Evolutionary conservation across 37 sponge, comb jelly and placozoan species (phyloP).

Genomic region (Geodia barretti): DNA sequence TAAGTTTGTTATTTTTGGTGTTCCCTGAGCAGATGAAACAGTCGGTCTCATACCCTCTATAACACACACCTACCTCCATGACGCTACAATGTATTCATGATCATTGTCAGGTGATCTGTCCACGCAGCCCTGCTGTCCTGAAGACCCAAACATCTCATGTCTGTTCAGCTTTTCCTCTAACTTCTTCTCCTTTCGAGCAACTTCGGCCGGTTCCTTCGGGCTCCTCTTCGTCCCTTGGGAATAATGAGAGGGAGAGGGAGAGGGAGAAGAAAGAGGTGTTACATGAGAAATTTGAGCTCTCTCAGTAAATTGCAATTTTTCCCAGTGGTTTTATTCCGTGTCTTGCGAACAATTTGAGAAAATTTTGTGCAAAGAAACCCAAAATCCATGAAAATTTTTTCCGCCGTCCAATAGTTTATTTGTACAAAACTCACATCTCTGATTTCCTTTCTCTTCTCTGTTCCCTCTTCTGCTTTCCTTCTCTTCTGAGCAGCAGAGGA

Average conservation of each 20-base stretch:
- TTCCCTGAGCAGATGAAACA: too few relatives aligned
- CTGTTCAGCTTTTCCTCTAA: slow-evolving; percentile 75
- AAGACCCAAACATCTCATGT: slow-evolving; percentile 88
- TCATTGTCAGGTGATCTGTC: slow-evolving; percentile 96
- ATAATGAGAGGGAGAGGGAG: slow-evolving; percentile 23
- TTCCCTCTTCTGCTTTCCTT: slow-evolving; percentile 28
- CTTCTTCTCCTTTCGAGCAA: slow-evolving; percentile 88
- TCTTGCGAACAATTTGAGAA: not conserved
- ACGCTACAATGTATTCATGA: slow-evolving; percentile 81
- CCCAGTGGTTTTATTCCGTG: too few relatives aligned
- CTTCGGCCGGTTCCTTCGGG: slow-evolving; percentile 32
- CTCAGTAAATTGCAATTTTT: too few relatives aligned
- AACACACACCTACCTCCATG: slow-evolving; percentile 80
- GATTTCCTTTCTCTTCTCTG: too few relatives aligned
- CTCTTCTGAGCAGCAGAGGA: slow-evolving; percentile 1
- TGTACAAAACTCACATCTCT: not conserved
- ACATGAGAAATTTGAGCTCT: too few relatives aligned
- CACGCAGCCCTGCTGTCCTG: slow-evolving; percentile 88
- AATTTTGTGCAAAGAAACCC: not conserved
- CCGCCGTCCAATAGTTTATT: not conserved
- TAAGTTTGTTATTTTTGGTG: too few relatives aligned
- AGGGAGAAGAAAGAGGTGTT: slow-evolving; percentile 10
- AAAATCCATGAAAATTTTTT: too few relatives aligned
- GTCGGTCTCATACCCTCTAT: too few relatives aligned
- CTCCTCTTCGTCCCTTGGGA: too few relatives aligned